Evolutionary conservation across 2,113 vertebrate genomes (phyloP), one percentile per base, ranked within the genome.

Genomic region (Herpailurus yagouaroundi): DNA sequence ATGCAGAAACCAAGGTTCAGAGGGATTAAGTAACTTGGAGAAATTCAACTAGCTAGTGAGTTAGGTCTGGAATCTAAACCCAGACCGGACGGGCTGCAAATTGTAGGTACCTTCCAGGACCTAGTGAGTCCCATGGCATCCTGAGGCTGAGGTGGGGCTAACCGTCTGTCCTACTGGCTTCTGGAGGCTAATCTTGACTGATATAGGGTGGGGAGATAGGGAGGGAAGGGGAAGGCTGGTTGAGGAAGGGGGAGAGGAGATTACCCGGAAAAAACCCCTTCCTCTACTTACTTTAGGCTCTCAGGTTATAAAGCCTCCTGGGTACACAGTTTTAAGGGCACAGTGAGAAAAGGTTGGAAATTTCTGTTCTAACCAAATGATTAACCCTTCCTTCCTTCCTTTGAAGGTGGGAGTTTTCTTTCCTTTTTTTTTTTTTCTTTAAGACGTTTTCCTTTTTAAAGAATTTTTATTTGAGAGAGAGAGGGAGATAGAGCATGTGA

Each of bases 51-150:
- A 89, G 76, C 15, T 89, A 23, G 18, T 25, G 19, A 41, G 36
- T 41, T 27, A 23, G 90, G 38, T 71, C 63, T 94, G 82, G 36
- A 38, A 33, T 80, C 76, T 88, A 69, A 79, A 33, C 76, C n/a
- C 45, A 85, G 71, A 12, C 41, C 16, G 31, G 23, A 68, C 12
- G 31, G 77, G 69, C 55, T 86, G 1, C 63, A 87, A 63, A 38
- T 77, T 14, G 11, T 52, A 41, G 69, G 60, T 64, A n/a, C 15
- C 85, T 25, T 5, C 82, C 21, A 19, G 52, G 66, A 55, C 18
- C 7, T 15, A 21, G n/a, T 16, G 5, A 79, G 7, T 41, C 69
- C 21, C 4, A 18, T 9, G 36, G 33, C 45, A 55, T 29, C 84
- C 45, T 38, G 41, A 48, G 73, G n/a, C 80, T 11, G 29, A 36